Evolutionary conservation across 2,797 vertebrate genomes (phyloP), one percentile per base, ranked within the genome.

Genomic region (Rhinogobio ventralis): DNA sequence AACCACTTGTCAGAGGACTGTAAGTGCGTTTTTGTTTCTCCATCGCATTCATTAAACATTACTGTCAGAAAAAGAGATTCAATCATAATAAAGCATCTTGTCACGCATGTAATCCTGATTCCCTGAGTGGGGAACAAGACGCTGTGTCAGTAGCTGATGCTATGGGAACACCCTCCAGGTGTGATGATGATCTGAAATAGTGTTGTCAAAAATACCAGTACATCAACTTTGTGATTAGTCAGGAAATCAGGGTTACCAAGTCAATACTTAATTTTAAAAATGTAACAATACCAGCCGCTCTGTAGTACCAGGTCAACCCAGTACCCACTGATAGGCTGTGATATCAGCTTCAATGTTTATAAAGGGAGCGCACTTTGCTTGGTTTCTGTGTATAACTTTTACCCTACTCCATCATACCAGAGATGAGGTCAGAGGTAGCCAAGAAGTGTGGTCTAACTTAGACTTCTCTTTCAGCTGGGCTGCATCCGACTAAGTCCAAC

Each of bases 11-110:
- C 89, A 5, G 79, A 42, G 6, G 85, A 88, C 3, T 1, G 19
- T 72, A 92, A 92, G 3, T 33, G 0, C 30, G 90, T 89, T 5
- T 17, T 60, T 0, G 23, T 85, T 42, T 57, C 89, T 13, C 74
- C 9, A 2, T 88, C 86, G 84, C 94, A 95, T 87, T 93, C 90
- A 17, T 84, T 88, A 80, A 95, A 94, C 73, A 28, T 81, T 84
- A 95, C 94, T 95, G 86, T 36, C 71, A 68, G 11, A 39, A 46
- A 15, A 53, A 67, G 36, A 1, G 4, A 79, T 19, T 42, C 0
- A 45, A 45, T 45, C 7, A 4, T 13, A 71, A 25, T 14, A 15
- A 45, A 45, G 14, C 39, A 8, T 25, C 23, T 1, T 15, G 23
- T 45, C 42, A 69, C n/a, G n/a, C 1, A 71, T 45, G 2, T 71